Percentiles rank a stretch among this genome's conserved stretches.
These are phyloP conservation scores for Megalonaias nervosa DNA, from an alignment of 1,140 invertebrate species.

Conservation along the genomic window DNA sequence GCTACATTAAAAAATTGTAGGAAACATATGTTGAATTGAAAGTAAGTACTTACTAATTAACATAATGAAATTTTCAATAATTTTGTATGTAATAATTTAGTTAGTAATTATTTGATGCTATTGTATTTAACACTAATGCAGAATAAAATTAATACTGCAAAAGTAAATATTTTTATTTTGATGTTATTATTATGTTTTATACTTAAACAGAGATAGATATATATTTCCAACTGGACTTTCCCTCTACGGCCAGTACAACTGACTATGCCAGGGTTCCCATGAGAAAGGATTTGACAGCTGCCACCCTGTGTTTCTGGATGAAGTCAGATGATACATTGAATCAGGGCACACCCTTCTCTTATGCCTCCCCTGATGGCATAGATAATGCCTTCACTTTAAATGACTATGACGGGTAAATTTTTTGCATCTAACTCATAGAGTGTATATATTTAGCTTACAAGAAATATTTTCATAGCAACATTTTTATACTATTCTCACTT, in stretches of 20 bases:
- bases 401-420: conserved; percentile 80
- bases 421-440: not conserved
- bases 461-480: not conserved
- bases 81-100: no score
- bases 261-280: conserved; percentile 52
- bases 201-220: conserved; percentile 41
- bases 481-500: conserved; percentile 1
- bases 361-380: conserved; percentile 74
- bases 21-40: no score
- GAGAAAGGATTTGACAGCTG: conserved; percentile 64
- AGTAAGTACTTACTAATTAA: no score
- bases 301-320: conserved; percentile 81
- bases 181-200: no score
- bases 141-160: no score
- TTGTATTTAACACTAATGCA: no score
- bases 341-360: conserved; percentile 83
- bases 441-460: conserved; percentile 1
- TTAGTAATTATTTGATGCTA: no score
- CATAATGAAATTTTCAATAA: no score
- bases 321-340: conserved; percentile 77
- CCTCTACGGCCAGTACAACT: conserved; percentile 41
- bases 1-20: no score
- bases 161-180: no score
- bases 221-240: conserved; percentile 56
- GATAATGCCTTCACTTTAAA: conserved; percentile 81